phyloP scores from a whole-genome alignment of 64 coral and sea anemone species.

The Dendronephthya gigantea region DNA sequence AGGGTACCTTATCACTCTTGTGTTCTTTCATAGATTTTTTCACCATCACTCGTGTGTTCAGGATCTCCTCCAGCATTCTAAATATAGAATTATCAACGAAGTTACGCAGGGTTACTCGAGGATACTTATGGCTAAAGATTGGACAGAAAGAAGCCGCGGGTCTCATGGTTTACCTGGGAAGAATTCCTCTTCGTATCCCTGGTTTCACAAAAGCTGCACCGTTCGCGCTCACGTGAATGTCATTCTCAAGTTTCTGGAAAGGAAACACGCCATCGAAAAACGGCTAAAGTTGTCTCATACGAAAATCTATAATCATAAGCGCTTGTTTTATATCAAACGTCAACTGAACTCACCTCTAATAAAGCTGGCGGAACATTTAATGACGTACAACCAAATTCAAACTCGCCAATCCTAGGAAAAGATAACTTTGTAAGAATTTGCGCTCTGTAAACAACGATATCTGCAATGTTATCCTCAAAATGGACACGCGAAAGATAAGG shows the following conservation, averaged over 20 bases:
- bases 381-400: constrained; percentile 72
- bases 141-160: too few species aligned
- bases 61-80: constrained; percentile 85
- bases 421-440: background rate
- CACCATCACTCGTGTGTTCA: constrained; percentile 91
- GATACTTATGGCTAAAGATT: too few species aligned
- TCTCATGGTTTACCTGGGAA: constrained; percentile 39
- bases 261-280: background rate
- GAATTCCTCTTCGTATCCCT: constrained; percentile 47
- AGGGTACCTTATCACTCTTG: constrained; percentile 83
- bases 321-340: background rate
- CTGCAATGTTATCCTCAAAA: background rate
- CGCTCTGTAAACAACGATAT: background rate
- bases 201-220: constrained; percentile 83
- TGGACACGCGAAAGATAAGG: background rate
- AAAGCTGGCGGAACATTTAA: constrained; percentile 50
- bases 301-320: too few species aligned
- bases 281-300: background rate
- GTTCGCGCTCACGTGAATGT: constrained; percentile 79
- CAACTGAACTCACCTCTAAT: constrained; percentile 41
- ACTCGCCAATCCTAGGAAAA: constrained; percentile 58
- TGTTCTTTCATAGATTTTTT: constrained; percentile 80
- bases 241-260: constrained; percentile 62
- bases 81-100: background rate
- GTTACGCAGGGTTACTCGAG: too few species aligned